phyloP scores from a whole-genome alignment of 1,140 invertebrate genomes.

The Himalopsyche phryganea region DNA sequence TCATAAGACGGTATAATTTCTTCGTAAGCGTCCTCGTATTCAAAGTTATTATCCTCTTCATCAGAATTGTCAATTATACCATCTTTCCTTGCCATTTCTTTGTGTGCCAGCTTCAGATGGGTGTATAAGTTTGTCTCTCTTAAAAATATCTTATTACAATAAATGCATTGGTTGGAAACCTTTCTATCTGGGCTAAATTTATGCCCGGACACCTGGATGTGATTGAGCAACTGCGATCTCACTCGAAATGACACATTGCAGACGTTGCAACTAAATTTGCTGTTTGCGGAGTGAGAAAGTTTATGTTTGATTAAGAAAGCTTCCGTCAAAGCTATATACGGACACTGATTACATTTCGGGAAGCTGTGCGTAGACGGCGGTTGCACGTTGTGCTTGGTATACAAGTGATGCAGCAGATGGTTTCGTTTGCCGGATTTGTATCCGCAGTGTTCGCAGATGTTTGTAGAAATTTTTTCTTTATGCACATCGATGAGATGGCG shows the following conservation, averaged over 20 bases:
- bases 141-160: constrained; percentile 64
- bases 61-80: constrained; percentile 62
- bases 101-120: constrained; percentile 62
- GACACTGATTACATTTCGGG: constrained; percentile 74
- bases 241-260: constrained; percentile 54
- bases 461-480: constrained; percentile 72
- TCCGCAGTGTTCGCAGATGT: constrained; percentile 82
- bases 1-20: constrained; percentile 38
- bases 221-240: constrained; percentile 47
- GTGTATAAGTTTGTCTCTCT: constrained; percentile 62
- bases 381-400: constrained; percentile 72
- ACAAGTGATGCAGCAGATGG: constrained; percentile 75
- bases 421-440: constrained; percentile 72
- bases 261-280: constrained; percentile 47
- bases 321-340: constrained; percentile 69
- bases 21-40: constrained; percentile 39
- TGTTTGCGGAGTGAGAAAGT: constrained; percentile 50
- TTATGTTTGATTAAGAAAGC: constrained; percentile 64
- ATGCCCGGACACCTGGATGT: constrained; percentile 57
- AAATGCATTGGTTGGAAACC: constrained; percentile 60
- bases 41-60: constrained; percentile 42
- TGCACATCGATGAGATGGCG: constrained; percentile 79
- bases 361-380: constrained; percentile 67
- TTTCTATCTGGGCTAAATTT: constrained; percentile 50
- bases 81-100: constrained; percentile 56